These are phyloP conservation scores for Epizoanthus rinbou DNA, from an alignment of 92 coral and sea anemone species.

Conservation along the genomic window DNA sequence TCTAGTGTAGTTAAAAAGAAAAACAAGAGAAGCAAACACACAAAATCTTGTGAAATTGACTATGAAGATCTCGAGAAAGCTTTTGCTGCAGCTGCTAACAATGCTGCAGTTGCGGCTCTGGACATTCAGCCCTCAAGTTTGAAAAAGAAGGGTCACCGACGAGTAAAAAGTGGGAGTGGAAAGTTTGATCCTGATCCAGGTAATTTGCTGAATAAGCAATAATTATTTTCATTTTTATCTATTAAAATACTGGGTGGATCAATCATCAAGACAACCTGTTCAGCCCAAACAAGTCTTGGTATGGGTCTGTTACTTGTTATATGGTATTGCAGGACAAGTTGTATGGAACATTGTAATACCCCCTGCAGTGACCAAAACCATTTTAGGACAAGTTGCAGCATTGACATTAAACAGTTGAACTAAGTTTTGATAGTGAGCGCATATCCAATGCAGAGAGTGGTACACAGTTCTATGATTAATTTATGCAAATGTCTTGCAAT, in stretches of 20 bases:
- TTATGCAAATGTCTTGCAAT: too few relatives aligned
- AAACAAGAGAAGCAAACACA: conserved; percentile 82
- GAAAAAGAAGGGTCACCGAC: conserved; percentile 89
- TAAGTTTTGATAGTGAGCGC: too few relatives aligned
- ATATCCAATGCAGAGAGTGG: too few relatives aligned
- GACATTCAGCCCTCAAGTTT: conserved; percentile 68
- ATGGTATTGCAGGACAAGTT: too few relatives aligned
- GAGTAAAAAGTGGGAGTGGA: conserved; percentile 87
- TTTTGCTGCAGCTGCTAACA: conserved; percentile 79
- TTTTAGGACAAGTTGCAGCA: too few relatives aligned
- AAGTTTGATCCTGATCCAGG: conserved; percentile 85
- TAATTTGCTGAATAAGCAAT: not conserved
- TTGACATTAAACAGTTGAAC: too few relatives aligned
- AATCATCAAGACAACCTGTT: not conserved
- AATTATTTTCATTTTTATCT: not conserved
- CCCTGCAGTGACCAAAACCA: too few relatives aligned
- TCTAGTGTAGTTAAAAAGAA: conserved; percentile 71
- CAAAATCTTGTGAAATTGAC: conserved; percentile 99
- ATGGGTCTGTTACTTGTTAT: too few relatives aligned
- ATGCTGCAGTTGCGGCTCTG: conserved; percentile 57
- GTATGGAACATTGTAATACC: too few relatives aligned
- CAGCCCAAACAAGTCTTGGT: too few relatives aligned
- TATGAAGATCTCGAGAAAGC: conserved; percentile 96
- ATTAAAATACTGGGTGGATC: not conserved
- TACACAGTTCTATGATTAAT: too few relatives aligned